Conservation (phyloP, 2,113 vertebrate species). For the Raja brachyura region DNA sequence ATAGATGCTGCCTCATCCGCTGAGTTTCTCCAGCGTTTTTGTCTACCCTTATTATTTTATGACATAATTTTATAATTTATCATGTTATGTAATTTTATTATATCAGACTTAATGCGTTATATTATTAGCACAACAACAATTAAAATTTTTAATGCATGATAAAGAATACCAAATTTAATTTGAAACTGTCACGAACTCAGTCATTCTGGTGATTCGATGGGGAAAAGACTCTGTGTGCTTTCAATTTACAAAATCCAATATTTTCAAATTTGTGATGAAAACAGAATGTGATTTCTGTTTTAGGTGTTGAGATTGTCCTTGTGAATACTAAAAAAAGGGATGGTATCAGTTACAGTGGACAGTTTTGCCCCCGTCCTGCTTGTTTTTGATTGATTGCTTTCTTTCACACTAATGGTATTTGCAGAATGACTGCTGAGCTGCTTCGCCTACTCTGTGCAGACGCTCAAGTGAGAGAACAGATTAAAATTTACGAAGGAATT, state of each 20-base stretch:
- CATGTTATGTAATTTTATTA: too few relatives aligned
- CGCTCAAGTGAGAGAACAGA: slow-evolving; percentile 64
- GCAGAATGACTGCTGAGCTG: slow-evolving; percentile 73
- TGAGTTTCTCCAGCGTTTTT: too few relatives aligned
- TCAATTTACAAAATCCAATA: too few relatives aligned
- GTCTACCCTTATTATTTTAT: too few relatives aligned
- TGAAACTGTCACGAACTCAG: neutral
- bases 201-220: neutral
- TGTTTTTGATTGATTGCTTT: neutral
- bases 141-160: neutral
- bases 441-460: slow-evolving; percentile 71
- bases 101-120: neutral
- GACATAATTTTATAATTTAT: too few relatives aligned
- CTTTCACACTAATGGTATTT: slow-evolving; percentile 7
- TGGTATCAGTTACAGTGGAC: neutral
- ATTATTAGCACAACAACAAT: neutral
- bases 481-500: slow-evolving; percentile 69
- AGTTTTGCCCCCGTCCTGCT: neutral
- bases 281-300: neutral
- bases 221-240: too few relatives aligned
- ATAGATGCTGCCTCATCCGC: too few relatives aligned
- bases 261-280: too few relatives aligned
- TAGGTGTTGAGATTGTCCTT: neutral
- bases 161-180: neutral
- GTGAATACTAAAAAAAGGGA: neutral